These are phyloP conservation scores for Tenrec ecaudatus DNA, from an alignment of 2,113 vertebrate species.

Conservation along the genomic window DNA sequence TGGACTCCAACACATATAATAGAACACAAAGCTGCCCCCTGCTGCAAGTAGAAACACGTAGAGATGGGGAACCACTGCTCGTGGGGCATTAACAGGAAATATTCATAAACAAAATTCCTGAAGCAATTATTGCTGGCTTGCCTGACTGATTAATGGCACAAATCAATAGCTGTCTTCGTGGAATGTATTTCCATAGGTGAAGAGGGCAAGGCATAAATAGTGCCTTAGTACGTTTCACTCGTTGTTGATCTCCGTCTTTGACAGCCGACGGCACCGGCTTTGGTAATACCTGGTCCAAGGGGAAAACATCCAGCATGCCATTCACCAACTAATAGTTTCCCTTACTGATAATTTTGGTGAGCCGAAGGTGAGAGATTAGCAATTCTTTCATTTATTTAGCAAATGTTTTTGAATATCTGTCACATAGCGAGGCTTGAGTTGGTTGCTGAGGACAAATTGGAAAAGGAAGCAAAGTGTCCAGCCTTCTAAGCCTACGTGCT, in stretches of 20 bases:
- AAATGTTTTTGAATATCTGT: not conserved
- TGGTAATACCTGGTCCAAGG: not conserved
- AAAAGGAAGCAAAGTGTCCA: constrained; percentile 1
- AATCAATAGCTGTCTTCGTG: constrained; percentile 78
- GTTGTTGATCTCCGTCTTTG: constrained; percentile 21
- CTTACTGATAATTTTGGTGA: constrained; percentile 36
- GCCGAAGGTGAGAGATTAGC: constrained; percentile 5
- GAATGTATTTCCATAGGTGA: constrained; percentile 61
- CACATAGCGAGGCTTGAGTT: not conserved
- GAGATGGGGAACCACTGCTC: constrained; percentile 57
- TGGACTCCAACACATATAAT: too few species aligned
- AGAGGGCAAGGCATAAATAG: constrained; percentile 36
- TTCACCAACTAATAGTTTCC: not conserved
- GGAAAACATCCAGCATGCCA: constrained; percentile 25
- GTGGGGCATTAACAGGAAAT: constrained; percentile 74
- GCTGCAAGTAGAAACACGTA: too few species aligned
- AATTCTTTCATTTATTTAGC: constrained; percentile 39
- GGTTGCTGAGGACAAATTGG: not conserved
- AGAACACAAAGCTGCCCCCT: too few species aligned
- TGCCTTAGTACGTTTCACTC: constrained; percentile 8
- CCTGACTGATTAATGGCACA: constrained; percentile 60
- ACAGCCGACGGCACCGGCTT: constrained; percentile 38
- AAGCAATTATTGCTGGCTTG: constrained; percentile 67
- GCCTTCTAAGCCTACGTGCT: not conserved
- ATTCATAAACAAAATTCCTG: constrained; percentile 75